These are phyloP conservation scores for Monodelphis domestica DNA, from an alignment of 2,797 vertebrate genomes.

Conservation along the genomic window DNA sequence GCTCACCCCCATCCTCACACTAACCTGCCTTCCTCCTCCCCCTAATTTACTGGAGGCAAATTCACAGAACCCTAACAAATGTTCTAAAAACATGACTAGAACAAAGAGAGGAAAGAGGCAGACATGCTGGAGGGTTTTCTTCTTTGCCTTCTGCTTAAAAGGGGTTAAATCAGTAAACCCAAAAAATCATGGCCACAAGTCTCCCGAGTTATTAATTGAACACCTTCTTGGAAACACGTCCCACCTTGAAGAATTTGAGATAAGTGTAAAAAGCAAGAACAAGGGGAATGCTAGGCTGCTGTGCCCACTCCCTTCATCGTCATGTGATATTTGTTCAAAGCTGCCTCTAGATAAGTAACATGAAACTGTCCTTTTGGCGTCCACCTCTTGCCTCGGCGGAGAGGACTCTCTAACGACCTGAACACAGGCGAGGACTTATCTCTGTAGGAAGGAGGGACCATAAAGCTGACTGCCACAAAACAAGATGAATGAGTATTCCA, in stretches of 20 bases:
- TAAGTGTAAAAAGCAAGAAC: slow-evolving; percentile 73
- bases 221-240: slow-evolving; percentile 81
- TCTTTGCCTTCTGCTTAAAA: slow-evolving; percentile 65
- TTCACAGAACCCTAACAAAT: slow-evolving; percentile 69
- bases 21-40: neutral
- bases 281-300: slow-evolving; percentile 72
- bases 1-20: neutral
- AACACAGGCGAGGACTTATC: slow-evolving; percentile 69
- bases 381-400: slow-evolving; percentile 55
- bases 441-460: slow-evolving; percentile 65
- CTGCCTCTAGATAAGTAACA: slow-evolving; percentile 40
- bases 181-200: slow-evolving; percentile 75
- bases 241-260: slow-evolving; percentile 76
- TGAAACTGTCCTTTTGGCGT: slow-evolving; percentile 58
- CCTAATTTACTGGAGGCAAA: slow-evolving; percentile 50
- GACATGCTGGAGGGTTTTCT: slow-evolving; percentile 51
- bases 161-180: slow-evolving; percentile 79
- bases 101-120: neutral
- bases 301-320: slow-evolving; percentile 66
- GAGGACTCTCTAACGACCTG: slow-evolving; percentile 75
- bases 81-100: neutral
- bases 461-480: slow-evolving; percentile 74
- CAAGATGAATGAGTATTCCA: slow-evolving; percentile 78
- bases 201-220: slow-evolving; percentile 81
- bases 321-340: slow-evolving; percentile 73